phyloP scores from a whole-genome alignment of 2,113 vertebrate species.

The Leptobrachium leishanense region DNA sequence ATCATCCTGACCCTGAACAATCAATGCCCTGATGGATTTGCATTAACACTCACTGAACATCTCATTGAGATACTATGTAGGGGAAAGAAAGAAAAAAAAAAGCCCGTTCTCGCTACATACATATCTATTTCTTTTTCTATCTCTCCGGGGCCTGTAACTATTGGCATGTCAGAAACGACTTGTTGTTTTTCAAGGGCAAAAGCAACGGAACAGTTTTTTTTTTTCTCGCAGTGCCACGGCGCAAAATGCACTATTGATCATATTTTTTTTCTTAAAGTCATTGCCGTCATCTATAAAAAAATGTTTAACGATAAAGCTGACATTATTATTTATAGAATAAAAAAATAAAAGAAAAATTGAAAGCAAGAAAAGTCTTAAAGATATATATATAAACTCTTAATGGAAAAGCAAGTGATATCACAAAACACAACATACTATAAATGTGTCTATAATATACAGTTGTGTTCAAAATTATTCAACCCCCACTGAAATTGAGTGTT shows the following conservation, averaged over 20 bases:
- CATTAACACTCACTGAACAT: conserved; percentile 68
- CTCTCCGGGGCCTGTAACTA: conserved; percentile 66
- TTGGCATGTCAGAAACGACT: conserved; percentile 66
- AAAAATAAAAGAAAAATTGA: too few relatives aligned
- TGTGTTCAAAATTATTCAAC: too few relatives aligned
- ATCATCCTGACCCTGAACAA: conserved; percentile 62
- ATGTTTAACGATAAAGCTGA: too few relatives aligned
- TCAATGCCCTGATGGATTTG: conserved; percentile 75
- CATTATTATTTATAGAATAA: too few relatives aligned
- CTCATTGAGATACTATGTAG: conserved; percentile 66
- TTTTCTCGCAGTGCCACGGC: background rate
- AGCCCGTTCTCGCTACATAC: conserved; percentile 68
- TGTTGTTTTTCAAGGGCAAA: conserved; percentile 69
- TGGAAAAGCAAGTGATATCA: too few relatives aligned
- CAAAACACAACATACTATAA: too few relatives aligned
- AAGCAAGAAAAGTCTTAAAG: too few relatives aligned
- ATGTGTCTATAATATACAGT: too few relatives aligned
- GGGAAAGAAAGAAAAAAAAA: conserved; percentile 59
- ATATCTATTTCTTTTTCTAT: conserved; percentile 67
- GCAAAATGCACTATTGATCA: conserved; percentile 16
- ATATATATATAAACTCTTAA: too few relatives aligned
- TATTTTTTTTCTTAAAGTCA: background rate
- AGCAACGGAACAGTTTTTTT: conserved; percentile 49
- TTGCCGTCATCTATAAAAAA: too few relatives aligned
- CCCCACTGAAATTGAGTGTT: too few relatives aligned